Evolutionary conservation across 2,113 vertebrate species (phyloP).

Genomic region (Tonatia bakeri): DNA sequence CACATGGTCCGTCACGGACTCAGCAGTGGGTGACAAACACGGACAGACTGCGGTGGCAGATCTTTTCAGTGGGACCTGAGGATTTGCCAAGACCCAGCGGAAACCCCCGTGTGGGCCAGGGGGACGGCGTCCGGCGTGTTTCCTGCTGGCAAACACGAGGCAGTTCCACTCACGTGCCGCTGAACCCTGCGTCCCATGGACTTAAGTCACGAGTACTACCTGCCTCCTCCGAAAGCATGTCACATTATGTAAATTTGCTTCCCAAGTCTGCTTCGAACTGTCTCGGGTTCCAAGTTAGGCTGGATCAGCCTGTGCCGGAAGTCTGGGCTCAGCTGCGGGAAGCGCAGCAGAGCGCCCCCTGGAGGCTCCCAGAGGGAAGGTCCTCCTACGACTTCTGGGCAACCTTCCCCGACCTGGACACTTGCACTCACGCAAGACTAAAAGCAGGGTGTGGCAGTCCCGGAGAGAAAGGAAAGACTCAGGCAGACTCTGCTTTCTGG

Average conservation of each 20-base stretch:
- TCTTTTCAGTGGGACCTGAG: conserved; percentile 73
- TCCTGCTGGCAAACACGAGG: conserved; percentile 57
- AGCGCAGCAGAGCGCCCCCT: conserved; percentile 46
- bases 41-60: conserved; percentile 29
- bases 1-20: conserved; percentile 34
- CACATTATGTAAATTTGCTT: conserved; percentile 75
- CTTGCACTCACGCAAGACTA: background rate
- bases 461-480: background rate
- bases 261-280: conserved; percentile 73
- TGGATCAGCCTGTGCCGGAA: conserved; percentile 44
- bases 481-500: conserved; percentile 33
- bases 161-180: conserved; percentile 53
- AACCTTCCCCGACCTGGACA: background rate
- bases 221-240: conserved; percentile 78
- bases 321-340: conserved; percentile 47
- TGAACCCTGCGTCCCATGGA: conserved; percentile 57
- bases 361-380: conserved; percentile 18
- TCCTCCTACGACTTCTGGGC: background rate
- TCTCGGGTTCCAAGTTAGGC: conserved; percentile 58
- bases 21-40: background rate
- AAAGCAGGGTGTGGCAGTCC: background rate
- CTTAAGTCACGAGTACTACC: conserved; percentile 63
- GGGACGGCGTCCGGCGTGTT: conserved; percentile 25
- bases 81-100: conserved; percentile 63
- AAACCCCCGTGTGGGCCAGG: conserved; percentile 40